Evolutionary conservation across 2,797 vertebrate genomes (phyloP), one percentile per base, ranked within the genome.

Genomic region (Danio tinwini): DNA sequence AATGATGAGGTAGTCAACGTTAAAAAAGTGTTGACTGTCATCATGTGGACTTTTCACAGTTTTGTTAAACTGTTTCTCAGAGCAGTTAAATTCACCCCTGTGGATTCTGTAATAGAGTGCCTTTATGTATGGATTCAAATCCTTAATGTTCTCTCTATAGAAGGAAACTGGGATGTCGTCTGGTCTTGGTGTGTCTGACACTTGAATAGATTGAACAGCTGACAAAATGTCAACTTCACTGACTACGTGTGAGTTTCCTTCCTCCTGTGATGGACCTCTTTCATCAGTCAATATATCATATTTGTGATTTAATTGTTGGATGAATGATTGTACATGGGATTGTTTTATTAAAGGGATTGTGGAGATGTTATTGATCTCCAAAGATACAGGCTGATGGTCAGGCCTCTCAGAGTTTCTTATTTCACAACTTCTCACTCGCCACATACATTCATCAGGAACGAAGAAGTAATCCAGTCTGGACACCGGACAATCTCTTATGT

Each of bases 401-500:
- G 44, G 13, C 10, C 13, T 74, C 17, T 61, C 0, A 13, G 39
- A 12, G 9, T 44, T 6, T 0, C 5, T 74, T 13, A 74, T 68
- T 19, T 74, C 52, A 74, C 70, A 80, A 21, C 4, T 14, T 17
- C 7, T 17, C 7, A 80, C 39, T 19, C 42, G 52, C 78, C 71
- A 73, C 70, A 80, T 47, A 40, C 61, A 74, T 56, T 80, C 78
- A 10, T 80, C 78, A 39, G 70, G 44, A 19, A 44, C 50, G 16
- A 81, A 81, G 29, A 81, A 67, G 39, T 65, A 80, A 17, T 80
- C 62, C 5, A 80, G 53, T 58, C 70, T 58, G n/a, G 71, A 81
- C 0, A 4, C 19, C 21, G 13, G 14, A 7, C 8, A 7, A 7
- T 16, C 2, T 6, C 39, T 12, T 29, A 7, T 70, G 1, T 14